Base-by-base conservation (phyloP, 2,888 invertebrate genomes). In the Sussaba pulchella region DNA sequence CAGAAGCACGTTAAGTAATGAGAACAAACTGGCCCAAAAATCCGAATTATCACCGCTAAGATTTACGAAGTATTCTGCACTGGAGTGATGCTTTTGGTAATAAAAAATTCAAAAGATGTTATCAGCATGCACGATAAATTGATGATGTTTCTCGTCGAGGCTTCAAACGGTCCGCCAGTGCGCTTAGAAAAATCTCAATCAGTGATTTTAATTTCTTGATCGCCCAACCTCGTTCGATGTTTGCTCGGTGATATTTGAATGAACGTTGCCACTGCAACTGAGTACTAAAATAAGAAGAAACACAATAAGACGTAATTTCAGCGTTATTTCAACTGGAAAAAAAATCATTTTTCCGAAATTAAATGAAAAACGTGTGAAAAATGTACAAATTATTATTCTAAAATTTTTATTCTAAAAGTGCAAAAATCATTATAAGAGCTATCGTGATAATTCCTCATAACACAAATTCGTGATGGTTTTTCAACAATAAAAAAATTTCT, bases 141-240 rank as follows among this genome's bases (percentile, higher is more conserved):
- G 31, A 31, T 31, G 6, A 31, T 31, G 4, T 5, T 61, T 75
- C 67, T 52, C 52, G 45, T 47, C 39, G 72, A 47, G 72, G 76
- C 26, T 31, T 81, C 24, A 70, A 57, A 17, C 76, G 63, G 57
- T 82, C 78, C 43, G 19, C 54, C 39, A 78, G 57, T 26, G 82
- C 50, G 64, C 78, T 78, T n/a, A 73, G 50, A 57, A 84, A 31
- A 57, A 71, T 52, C 43, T 82, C 80, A 24, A 84, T 39, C 45
- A 84, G 24, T 26, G 80, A 54, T 26, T 50, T 50, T 17, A 59
- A 52, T 78, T 54, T 72, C 24, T 69, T 57, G 24, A 31, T 39
- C 64, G 24, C 43, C 75, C 64, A 47, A 54, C n/a, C 24, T n/a
- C 76, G 75, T 47, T 57, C 39, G 6, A 12, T 17, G 1, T 24